Base-by-base conservation (phyloP, 2,888 invertebrate species). In the Axea sp. region DNA sequence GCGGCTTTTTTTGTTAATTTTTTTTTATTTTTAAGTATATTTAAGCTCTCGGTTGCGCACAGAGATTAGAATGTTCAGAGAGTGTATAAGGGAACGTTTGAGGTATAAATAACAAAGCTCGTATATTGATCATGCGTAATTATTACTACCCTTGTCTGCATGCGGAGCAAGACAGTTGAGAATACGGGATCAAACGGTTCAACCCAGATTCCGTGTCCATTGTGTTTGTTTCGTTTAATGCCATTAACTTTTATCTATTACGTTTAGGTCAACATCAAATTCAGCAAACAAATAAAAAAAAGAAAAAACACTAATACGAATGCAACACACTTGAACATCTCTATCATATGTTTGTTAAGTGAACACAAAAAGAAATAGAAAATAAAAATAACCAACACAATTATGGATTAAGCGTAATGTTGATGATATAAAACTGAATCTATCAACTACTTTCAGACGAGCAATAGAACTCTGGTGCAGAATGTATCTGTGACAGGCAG, bases 401-500 rank as follows among this genome's bases (percentile, higher is more conserved):
- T 65, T 76, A 79, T 78, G 74, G 77, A 76, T 51, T 80, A 59
- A 74, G 76, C 75, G 73, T 81, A 77, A 72, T 82, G 81, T 81
- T 84, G 82, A 83, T 82, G 77, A 83, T 83, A 79, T 84, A 83
- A 85, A 86, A 86, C 82, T 87, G 85, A 86, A 87, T 87, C 81
- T 87, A 83, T 87, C 83, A 86, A 87, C 87, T 87, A 87, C 86
- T 87, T 87, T 87, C 87, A 87, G 87, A 87, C 87, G 87, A 87
- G 87, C 87, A 87, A 87, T 87, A 87, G 87, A 87, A 85, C 87
- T 87, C 87, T 87, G 87, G 87, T 87, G 87, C 87, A 87, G 87
- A 87, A 87, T 87, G 87, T 87, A 87, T 87, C 87, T 87, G 87
- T 87, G 87, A 87, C 86, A 87, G 86, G 87, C 87, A 87, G 87